phyloP scores from a whole-genome alignment of 2,797 vertebrate species.

The Epinephelus awoara region DNA sequence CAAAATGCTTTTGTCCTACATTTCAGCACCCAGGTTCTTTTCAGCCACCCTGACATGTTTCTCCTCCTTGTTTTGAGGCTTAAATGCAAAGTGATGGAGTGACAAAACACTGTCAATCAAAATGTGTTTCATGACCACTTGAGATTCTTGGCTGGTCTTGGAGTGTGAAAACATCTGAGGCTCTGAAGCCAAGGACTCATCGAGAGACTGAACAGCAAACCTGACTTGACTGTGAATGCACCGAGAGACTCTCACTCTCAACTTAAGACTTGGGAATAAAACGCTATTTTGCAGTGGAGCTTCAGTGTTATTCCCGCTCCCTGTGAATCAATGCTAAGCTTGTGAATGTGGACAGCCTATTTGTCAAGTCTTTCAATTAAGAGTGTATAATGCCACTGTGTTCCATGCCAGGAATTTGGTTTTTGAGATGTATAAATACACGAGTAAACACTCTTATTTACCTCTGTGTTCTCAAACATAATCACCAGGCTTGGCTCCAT shows the following conservation, averaged over 20 bases:
- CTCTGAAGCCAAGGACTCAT: constrained; percentile 67
- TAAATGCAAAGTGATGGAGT: constrained; percentile 73
- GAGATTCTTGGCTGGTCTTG: constrained; percentile 73
- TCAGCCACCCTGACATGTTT: constrained; percentile 44
- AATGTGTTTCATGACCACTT: constrained; percentile 77
- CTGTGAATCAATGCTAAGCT: constrained; percentile 61
- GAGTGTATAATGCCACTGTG: constrained; percentile 56
- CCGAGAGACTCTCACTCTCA: constrained; percentile 39
- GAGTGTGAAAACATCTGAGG: constrained; percentile 73
- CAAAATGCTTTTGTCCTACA: constrained; percentile 56
- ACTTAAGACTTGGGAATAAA: constrained; percentile 58
- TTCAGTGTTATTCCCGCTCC: constrained; percentile 30
- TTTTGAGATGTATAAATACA: constrained; percentile 77
- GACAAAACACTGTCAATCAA: constrained; percentile 84
- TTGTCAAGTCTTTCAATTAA: constrained; percentile 79
- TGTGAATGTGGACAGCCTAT: constrained; percentile 70
- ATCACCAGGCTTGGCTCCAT: constrained; percentile 73
- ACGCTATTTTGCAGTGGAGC: constrained; percentile 52
- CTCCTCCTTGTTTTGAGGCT: constrained; percentile 59
- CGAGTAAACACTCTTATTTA: constrained; percentile 76
- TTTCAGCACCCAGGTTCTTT: constrained; percentile 60
- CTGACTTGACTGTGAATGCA: constrained; percentile 76
- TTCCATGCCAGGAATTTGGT: constrained; percentile 64
- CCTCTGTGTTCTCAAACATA: constrained; percentile 70
- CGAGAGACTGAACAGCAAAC: constrained; percentile 65